Evolutionary conservation across 2,888 invertebrate genomes (phyloP).

Genomic region (Monopis laevigella): DNA sequence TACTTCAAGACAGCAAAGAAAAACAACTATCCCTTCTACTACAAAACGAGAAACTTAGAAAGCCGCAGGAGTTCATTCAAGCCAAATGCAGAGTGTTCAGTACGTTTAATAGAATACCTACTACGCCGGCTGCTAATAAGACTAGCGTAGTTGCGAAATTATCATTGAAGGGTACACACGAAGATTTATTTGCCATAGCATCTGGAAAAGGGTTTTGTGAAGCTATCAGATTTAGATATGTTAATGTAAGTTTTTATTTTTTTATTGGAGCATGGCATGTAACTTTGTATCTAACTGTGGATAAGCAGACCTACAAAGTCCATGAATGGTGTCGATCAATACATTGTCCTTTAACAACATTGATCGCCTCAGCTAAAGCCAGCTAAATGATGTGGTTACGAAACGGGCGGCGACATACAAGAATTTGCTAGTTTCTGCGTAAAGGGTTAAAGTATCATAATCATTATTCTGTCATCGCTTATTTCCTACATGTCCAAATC

Average conservation of each 20-base stretch:
- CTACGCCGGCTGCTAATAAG: slow-evolving; percentile 22
- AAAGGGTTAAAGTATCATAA: no score
- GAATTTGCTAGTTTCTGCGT: no score
- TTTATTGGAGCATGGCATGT: not conserved
- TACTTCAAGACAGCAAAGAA: slow-evolving; percentile 29
- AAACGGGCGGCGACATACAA: no score
- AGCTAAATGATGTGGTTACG: no score
- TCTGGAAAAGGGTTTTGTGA: not conserved
- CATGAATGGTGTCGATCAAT: no score
- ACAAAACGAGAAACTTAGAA: slow-evolving; percentile 43
- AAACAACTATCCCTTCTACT: slow-evolving; percentile 29
- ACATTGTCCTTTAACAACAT: no score
- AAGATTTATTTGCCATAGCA: slow-evolving; percentile 28
- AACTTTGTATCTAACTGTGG: not conserved
- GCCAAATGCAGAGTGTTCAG: slow-evolving; percentile 39
- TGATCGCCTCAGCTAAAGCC: no score
- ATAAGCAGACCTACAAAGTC: not conserved
- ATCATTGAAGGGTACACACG: slow-evolving; percentile 28
- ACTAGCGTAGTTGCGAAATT: slow-evolving; percentile 21
- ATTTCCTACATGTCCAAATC: no score
- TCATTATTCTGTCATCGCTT: no score
- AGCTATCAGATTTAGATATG: not conserved
- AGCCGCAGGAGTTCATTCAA: slow-evolving; percentile 28
- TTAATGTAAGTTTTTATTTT: slow-evolving; percentile 14
- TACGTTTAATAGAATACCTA: slow-evolving; percentile 36